phyloP scores from a whole-genome alignment of 2,797 vertebrate genomes.

The Prionace glauca region DNA sequence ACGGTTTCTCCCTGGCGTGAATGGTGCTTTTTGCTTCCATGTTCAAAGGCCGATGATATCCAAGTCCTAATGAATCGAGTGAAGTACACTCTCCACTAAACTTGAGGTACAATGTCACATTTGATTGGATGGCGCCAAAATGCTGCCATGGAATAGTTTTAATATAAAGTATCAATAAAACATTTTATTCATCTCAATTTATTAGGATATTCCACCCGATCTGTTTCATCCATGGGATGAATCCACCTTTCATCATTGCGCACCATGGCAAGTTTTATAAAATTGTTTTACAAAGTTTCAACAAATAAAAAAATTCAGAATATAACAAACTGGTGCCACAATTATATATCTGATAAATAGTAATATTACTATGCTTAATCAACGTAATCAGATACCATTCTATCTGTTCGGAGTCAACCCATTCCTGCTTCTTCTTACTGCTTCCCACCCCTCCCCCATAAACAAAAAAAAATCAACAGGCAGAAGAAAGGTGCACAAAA shows the following conservation, averaged over 20 bases:
- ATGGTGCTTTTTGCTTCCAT: no score
- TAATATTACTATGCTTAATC: neutral
- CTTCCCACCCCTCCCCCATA: neutral
- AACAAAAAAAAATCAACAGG: neutral
- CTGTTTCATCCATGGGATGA: neutral
- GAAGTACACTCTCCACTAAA: neutral
- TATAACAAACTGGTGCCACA: neutral
- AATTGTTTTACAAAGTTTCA: neutral
- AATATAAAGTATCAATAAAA: neutral
- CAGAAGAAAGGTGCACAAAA: neutral
- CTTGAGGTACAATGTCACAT: neutral
- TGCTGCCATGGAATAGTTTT: neutral
- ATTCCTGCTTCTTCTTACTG: neutral
- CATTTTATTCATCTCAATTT: neutral
- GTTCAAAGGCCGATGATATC: no score
- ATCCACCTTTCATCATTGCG: neutral
- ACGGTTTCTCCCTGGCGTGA: no score
- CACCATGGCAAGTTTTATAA: neutral
- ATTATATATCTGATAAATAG: neutral
- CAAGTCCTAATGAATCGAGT: no score
- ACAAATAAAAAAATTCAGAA: neutral
- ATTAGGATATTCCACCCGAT: neutral
- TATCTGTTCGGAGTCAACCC: neutral
- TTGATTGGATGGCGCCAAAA: neutral
- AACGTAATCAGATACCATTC: neutral